A percentile compares a stretch with the other conserved stretches of the same genome.
Conservation (phyloP, 2,888 invertebrate species). For the Orgyia antiqua region DNA sequence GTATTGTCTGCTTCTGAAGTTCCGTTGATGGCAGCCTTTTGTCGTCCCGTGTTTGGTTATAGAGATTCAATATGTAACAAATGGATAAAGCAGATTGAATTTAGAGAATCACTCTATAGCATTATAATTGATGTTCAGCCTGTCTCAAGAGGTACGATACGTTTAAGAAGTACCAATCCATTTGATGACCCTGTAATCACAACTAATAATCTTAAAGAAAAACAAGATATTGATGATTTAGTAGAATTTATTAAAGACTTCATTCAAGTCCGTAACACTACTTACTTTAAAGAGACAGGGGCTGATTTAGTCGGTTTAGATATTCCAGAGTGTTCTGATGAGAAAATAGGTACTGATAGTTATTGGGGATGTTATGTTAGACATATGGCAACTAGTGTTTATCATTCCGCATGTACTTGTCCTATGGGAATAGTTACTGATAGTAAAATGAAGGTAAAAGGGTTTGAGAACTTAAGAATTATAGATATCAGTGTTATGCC, state of each 20-base stretch:
- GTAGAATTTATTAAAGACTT: constrained; percentile 13
- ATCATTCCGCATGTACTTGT: constrained; percentile 82
- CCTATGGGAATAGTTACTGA: constrained; percentile 87
- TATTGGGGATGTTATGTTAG: constrained; percentile 32
- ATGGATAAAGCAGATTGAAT: constrained; percentile 23
- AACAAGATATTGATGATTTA: constrained; percentile 11
- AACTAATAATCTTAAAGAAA: constrained; percentile 7
- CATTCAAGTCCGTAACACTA: constrained; percentile 15
- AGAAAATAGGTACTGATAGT: constrained; percentile 10
- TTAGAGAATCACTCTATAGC: neutral
- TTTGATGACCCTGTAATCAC: constrained; percentile 21
- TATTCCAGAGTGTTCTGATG: constrained; percentile 18
- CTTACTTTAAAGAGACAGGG: constrained; percentile 13
- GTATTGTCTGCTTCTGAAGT: constrained; percentile 19
- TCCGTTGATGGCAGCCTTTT: constrained; percentile 14
- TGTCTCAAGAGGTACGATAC: constrained; percentile 50
- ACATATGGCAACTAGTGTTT: constrained; percentile 76
- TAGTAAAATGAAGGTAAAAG: constrained; percentile 54
- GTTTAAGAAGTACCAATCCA: constrained; percentile 24
- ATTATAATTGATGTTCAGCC: constrained; percentile 16
- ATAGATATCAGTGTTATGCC: constrained; percentile 56
- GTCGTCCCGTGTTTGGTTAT: constrained; percentile 10
- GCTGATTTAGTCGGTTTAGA: constrained; percentile 23
- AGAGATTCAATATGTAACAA: constrained; percentile 29
- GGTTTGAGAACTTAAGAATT: constrained; percentile 22